phyloP scores from a whole-genome alignment of 2,888 invertebrate genomes.

The Chaetogeoica ovagalla region DNA sequence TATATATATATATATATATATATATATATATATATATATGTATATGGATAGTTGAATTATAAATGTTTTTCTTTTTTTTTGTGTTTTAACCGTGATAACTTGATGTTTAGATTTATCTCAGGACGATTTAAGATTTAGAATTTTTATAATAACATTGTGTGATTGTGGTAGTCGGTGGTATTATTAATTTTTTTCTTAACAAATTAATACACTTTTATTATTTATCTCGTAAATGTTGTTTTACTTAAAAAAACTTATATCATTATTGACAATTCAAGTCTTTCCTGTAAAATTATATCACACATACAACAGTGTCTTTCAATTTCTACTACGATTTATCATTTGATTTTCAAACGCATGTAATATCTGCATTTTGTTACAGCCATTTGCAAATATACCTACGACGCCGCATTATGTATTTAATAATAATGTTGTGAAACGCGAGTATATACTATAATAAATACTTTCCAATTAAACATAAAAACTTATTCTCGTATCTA shows the following conservation, averaged over 20 bases:
- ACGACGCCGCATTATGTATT: constrained; percentile 1
- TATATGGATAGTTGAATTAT: constrained; percentile 11
- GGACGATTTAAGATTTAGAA: constrained; percentile 6
- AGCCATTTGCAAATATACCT: neutral
- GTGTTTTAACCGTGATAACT: constrained; percentile 26
- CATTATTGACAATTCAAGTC: constrained; percentile 1
- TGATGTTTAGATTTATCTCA: constrained; percentile 26
- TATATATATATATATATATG: no score
- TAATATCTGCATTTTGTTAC: no score
- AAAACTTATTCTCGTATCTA: constrained; percentile 35
- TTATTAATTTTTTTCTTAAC: neutral
- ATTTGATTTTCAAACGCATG: neutral
- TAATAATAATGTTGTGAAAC: constrained; percentile 5
- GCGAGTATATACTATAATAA: constrained; percentile 7
- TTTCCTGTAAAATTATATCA: neutral
- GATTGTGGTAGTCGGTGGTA: constrained; percentile 27
- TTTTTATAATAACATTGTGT: constrained; percentile 30
- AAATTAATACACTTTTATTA: neutral
- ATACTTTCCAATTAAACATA: constrained; percentile 12
- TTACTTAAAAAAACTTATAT: neutral
- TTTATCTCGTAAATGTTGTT: neutral
- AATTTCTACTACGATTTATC: neutral
- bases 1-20: neutral
- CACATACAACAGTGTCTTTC: no score
- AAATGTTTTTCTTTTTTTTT: constrained; percentile 16